Evolutionary conservation across 2,797 vertebrate genomes (phyloP).

Genomic region (Carduelis carduelis): DNA sequence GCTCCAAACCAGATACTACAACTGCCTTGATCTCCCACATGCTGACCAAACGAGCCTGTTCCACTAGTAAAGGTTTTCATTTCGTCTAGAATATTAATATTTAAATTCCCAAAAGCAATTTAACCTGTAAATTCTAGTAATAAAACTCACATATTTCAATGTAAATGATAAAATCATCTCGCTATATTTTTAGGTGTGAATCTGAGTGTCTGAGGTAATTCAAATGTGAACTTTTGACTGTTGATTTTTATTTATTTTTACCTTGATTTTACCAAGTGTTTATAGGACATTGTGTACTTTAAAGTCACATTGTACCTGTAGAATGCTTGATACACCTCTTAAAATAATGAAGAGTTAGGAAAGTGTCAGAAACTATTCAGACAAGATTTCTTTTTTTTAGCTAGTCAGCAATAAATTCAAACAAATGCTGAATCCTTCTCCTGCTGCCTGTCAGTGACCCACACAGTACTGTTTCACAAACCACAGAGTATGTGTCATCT

Average conservation of each 20-base stretch:
- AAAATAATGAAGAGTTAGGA: background rate
- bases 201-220: background rate
- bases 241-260: background rate
- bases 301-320: rapidly evolving
- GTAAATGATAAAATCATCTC: background rate
- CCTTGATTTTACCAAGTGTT: background rate
- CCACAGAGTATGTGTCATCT: rapidly evolving
- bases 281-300: background rate
- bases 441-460: background rate
- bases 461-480: background rate
- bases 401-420: background rate
- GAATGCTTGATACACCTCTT: background rate
- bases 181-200: background rate
- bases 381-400: background rate
- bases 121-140: background rate
- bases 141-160: background rate
- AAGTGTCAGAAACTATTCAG: background rate
- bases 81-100: background rate
- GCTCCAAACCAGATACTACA: background rate
- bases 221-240: background rate
- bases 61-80: background rate
- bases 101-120: background rate
- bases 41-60: background rate
- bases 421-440: background rate
- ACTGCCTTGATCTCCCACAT: background rate